Base-by-base conservation (phyloP, 30 jellyfish, hydroid and myxozoan species). In the Rhopilema esculentum region DNA sequence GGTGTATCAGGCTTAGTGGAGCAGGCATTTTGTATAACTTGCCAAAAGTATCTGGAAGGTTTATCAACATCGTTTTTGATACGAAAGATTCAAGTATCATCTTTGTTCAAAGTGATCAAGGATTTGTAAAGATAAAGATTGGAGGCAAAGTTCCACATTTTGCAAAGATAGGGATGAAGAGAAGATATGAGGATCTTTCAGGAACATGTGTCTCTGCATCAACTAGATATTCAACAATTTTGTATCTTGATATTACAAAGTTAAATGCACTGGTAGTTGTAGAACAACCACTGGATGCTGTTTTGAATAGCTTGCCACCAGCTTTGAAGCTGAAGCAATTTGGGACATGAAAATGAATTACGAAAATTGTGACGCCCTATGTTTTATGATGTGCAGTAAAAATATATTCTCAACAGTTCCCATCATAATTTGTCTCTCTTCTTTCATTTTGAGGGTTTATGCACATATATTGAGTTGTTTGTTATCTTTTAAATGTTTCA, bases 301-400 rank as follows among this genome's bases (percentile, higher is more conserved):
- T 91, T 33, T 49, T 91, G 57, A 75, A 80, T 27, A 69, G 83
- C 18, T 69, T 91, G 53, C 95, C 97, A 25, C 92, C 95, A 22
- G 91, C 97, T 4, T 63, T 91, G 86, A 85, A 91, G 64, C 31
- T 84, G 50, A 91, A 85, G 82, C 79, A 79, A 25, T 91, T 51
- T 84, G 97, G 97, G 20, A 53, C 74, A 27, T 77, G 62, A 84
- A 40, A 32, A 22, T 6, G 12, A 40, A n/a, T n/a, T n/a, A n/a
- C n/a, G 57, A 40, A 40, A 2, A 2, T 40, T 40, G 57, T n/a
- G n/a, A n/a, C n/a, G n/a, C n/a, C n/a, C n/a, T n/a, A n/a, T n/a
- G n/a, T n/a, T n/a, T n/a, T n/a, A n/a, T n/a, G n/a, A n/a, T n/a
- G n/a, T n/a, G n/a, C n/a, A n/a, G n/a, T n/a, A n/a, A n/a, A n/a